Evolutionary conservation across 2,113 vertebrate genomes (phyloP), one percentile per base, ranked within the genome.

Genomic region (Oryzias curvinotus): DNA sequence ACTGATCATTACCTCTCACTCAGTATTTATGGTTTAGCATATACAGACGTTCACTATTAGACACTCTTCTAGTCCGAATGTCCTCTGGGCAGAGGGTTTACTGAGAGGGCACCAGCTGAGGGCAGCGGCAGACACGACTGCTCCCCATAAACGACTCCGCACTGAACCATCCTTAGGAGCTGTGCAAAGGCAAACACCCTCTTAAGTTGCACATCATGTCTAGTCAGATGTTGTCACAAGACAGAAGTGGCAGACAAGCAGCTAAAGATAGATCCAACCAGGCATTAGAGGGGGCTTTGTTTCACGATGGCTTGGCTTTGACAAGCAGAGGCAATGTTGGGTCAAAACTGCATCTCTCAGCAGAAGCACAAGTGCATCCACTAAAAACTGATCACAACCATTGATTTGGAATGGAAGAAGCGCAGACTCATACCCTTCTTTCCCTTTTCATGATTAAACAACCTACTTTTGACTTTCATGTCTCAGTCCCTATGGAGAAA

Each of bases 221-320:
- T 83, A 80, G 84, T 81, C 85, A 80, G 81, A 83, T 28, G 63
- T 62, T 75, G 82, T 87, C 85, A 87, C 85, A 84, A 73, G 80
- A 81, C 76, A 69, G 80, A 57, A 81, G 72, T 77, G 72, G 80
- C 76, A 87, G 88, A 87, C 68, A 16, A 19, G 59, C n/a, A 28
- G 81, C 88, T 90, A 91, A 89, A 89, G 87, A 89, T 89, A 88
- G 85, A 89, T 84, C 68, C 69, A 77, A 84, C 5, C 44, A 73
- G 69, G 78, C 77, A 69, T 85, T 78, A 55, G 7, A 55, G 66
- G 63, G 73, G 57, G 80, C 81, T 88, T 88, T 85, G 84, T 85
- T 85, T 84, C 77, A 62, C 52, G 75, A 78, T 71, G 75, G 59
- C 68, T 70, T 57, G 47, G 68, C 73, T 88, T 80, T 88, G 86